phyloP scores from a whole-genome alignment of 2,113 vertebrate genomes.

The Maccullochella peelii region DNA sequence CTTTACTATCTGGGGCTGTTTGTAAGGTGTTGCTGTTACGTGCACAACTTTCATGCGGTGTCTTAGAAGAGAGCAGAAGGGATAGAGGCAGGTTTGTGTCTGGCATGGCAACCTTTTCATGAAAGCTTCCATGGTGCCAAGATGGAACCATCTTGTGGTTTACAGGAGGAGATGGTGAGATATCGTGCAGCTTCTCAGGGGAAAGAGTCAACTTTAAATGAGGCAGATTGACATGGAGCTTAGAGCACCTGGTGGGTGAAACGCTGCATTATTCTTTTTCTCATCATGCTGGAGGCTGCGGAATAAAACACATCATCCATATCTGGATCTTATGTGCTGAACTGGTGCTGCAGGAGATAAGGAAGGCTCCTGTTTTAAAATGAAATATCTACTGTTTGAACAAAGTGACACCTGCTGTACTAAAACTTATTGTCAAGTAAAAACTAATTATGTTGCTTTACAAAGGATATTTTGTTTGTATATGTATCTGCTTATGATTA shows the following conservation, averaged over 20 bases:
- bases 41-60: background rate
- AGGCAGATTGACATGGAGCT: slow-evolving; percentile 38
- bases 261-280: slow-evolving; percentile 39
- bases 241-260: slow-evolving; percentile 16
- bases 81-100: slow-evolving; percentile 20
- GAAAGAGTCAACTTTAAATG: slow-evolving; percentile 31
- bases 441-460: background rate
- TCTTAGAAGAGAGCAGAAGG: background rate
- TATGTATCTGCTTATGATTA: background rate
- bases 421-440: background rate
- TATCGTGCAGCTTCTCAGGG: slow-evolving; percentile 7
- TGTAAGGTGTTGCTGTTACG: slow-evolving; percentile 7
- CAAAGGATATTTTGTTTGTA: background rate
- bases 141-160: slow-evolving; percentile 70
- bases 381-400: background rate
- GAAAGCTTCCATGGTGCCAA: slow-evolving; percentile 21
- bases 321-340: slow-evolving; percentile 27
- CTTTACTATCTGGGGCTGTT: slow-evolving; percentile 33
- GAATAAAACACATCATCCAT: slow-evolving; percentile 31
- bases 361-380: background rate
- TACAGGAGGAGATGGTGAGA: background rate
- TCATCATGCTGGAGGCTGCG: slow-evolving; percentile 35
- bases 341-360: slow-evolving; percentile 17
- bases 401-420: slow-evolving; percentile 1
- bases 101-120: background rate